Conservation (phyloP, 1,140 invertebrate species). For the Formica exsecta region DNA sequence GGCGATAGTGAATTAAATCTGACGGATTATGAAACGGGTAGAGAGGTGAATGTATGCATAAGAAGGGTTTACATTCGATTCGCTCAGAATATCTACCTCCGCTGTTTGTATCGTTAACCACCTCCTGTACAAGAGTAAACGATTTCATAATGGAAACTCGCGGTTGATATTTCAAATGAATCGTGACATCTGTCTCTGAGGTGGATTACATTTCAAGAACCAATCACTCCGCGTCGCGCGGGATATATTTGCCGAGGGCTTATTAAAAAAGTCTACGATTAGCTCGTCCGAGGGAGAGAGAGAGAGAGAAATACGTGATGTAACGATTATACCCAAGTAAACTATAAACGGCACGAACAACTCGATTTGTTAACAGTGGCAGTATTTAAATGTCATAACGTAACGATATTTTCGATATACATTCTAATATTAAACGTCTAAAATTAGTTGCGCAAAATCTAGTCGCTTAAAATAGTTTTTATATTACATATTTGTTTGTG, state of each 20-base stretch:
- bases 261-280: constrained; percentile 57
- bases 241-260: constrained; percentile 35
- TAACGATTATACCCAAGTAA: constrained; percentile 38
- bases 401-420: background rate
- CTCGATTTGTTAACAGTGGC: constrained; percentile 31
- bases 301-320: constrained; percentile 30
- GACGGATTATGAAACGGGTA: constrained; percentile 67
- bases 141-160: constrained; percentile 76
- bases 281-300: background rate
- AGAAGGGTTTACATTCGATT: constrained; percentile 76
- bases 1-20: constrained; percentile 73
- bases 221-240: constrained; percentile 39
- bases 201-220: constrained; percentile 64
- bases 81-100: constrained; percentile 48
- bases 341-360: constrained; percentile 41
- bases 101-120: constrained; percentile 70
- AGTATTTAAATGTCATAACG: constrained; percentile 50
- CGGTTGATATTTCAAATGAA: constrained; percentile 68
- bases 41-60: constrained; percentile 65
- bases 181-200: constrained; percentile 57
- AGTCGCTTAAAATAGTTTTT: background rate
- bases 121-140: constrained; percentile 58
- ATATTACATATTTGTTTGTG: background rate
- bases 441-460: background rate
- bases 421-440: constrained; percentile 25